Conservation (phyloP, 2,797 vertebrate species). For the Echeneis naucrates region DNA sequence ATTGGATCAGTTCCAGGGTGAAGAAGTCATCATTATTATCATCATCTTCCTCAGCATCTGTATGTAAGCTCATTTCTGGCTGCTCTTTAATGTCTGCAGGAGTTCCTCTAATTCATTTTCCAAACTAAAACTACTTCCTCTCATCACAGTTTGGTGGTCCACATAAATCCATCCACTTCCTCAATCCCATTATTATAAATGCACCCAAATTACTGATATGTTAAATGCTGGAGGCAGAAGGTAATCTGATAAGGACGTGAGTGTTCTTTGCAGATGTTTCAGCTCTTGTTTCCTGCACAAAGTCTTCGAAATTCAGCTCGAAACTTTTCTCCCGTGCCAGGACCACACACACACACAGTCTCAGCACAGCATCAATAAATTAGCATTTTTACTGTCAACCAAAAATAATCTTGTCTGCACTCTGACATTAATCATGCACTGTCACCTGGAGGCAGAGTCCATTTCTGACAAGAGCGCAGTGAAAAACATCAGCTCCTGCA, state of each 20-base stretch:
- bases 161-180: slow-evolving; percentile 20
- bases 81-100: slow-evolving; percentile 25
- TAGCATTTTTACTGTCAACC: neutral
- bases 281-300: slow-evolving; percentile 64
- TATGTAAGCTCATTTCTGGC: slow-evolving; percentile 54
- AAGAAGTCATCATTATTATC: slow-evolving; percentile 19
- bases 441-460: slow-evolving; percentile 52
- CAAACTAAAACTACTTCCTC: slow-evolving; percentile 31
- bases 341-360: slow-evolving; percentile 37
- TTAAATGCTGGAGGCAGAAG: slow-evolving; percentile 24
- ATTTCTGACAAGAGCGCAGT: slow-evolving; percentile 4
- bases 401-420: neutral
- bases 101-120: slow-evolving; percentile 30
- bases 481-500: slow-evolving; percentile 54
- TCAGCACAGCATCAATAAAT: slow-evolving; percentile 22
- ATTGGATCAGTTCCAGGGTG: too few relatives aligned
- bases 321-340: slow-evolving; percentile 62
- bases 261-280: slow-evolving; percentile 65
- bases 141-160: slow-evolving; percentile 10
- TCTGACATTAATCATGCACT: neutral
- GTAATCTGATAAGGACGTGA: slow-evolving; percentile 52
- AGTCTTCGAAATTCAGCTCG: slow-evolving; percentile 57
- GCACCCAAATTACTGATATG: slow-evolving; percentile 15
- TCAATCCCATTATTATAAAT: slow-evolving; percentile 29
- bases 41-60: slow-evolving; percentile 47